Evolutionary conservation across 2,888 invertebrate species (phyloP).

Genomic region (Aspidiotus rigidus): DNA sequence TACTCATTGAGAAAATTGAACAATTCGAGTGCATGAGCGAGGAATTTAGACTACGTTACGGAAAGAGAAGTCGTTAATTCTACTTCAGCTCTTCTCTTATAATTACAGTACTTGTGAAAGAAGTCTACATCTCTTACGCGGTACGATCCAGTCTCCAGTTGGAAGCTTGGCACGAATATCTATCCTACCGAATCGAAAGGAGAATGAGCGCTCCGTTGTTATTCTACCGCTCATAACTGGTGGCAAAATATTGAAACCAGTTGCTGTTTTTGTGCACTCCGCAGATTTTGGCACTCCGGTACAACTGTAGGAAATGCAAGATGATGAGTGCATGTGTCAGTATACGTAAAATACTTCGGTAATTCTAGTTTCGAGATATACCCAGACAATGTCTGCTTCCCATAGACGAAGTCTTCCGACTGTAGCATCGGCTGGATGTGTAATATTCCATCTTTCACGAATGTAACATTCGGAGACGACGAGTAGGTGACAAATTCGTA

Average conservation of each 20-base stretch:
- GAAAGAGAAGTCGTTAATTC: no score
- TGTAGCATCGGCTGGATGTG: conserved; percentile 31
- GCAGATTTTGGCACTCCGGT: conserved; percentile 17
- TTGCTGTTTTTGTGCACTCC: conserved; percentile 26
- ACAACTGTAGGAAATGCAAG: conserved; percentile 22
- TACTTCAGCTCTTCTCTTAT: no score
- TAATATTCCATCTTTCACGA: conserved; percentile 30
- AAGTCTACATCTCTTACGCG: conserved; percentile 48
- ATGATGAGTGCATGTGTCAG: neutral
- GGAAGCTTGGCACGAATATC: conserved; percentile 63
- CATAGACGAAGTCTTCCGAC: conserved; percentile 17
- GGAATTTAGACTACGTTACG: no score
- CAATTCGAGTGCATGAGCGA: no score
- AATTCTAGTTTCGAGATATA: conserved; percentile 8
- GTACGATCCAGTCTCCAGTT: conserved; percentile 67
- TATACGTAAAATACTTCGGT: no score
- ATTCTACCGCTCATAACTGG: conserved; percentile 58
- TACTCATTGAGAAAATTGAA: no score
- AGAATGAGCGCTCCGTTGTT: conserved; percentile 53
- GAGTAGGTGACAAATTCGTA: conserved; percentile 34
- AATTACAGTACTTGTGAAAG: no score
- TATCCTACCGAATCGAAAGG: conserved; percentile 60
- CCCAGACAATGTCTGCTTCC: conserved; percentile 15
- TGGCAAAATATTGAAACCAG: conserved; percentile 52
- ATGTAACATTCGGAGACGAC: conserved; percentile 27